These are phyloP conservation scores for Tuta absoluta DNA, from an alignment of 2,888 invertebrate genomes.

Conservation along the genomic window DNA sequence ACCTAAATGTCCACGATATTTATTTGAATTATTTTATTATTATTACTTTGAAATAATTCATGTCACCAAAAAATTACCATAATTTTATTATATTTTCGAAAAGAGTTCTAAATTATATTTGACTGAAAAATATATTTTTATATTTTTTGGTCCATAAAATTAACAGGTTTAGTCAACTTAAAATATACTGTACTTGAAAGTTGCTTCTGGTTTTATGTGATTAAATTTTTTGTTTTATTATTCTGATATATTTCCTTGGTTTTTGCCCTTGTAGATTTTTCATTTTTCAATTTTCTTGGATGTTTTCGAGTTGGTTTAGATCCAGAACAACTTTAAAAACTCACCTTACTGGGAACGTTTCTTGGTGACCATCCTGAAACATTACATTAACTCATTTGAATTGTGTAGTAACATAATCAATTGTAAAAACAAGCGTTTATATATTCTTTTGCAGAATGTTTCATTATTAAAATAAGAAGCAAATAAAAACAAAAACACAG, in stretches of 20 bases:
- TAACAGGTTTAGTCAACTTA: constrained; percentile 36
- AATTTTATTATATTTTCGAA: neutral
- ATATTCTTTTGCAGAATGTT: neutral
- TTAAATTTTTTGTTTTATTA: neutral
- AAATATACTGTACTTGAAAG: constrained; percentile 31
- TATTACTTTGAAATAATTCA: neutral
- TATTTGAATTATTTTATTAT: neutral
- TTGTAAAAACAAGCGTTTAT: neutral
- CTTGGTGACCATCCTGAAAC: constrained; percentile 46
- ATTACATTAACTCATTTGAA: neutral
- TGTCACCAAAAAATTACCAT: neutral
- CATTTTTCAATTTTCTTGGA: constrained; percentile 35
- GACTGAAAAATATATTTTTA: neutral
- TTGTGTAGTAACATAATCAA: neutral
- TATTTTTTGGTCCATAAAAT: constrained; percentile 49
- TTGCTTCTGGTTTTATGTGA: constrained; percentile 38
- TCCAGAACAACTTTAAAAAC: constrained; percentile 43
- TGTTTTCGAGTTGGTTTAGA: constrained; percentile 39
- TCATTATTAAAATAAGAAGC: neutral
- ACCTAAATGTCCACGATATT: neutral
- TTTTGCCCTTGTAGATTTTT: constrained; percentile 33
- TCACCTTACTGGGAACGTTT: constrained; percentile 50
- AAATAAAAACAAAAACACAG: constrained; percentile 9
- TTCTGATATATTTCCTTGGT: constrained; percentile 1
- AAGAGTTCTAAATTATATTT: neutral